A percentile compares a stretch with the other conserved stretches of the same genome.
phyloP scores from a whole-genome alignment of 2,113 vertebrate genomes.

The Alligator sinensis region DNA sequence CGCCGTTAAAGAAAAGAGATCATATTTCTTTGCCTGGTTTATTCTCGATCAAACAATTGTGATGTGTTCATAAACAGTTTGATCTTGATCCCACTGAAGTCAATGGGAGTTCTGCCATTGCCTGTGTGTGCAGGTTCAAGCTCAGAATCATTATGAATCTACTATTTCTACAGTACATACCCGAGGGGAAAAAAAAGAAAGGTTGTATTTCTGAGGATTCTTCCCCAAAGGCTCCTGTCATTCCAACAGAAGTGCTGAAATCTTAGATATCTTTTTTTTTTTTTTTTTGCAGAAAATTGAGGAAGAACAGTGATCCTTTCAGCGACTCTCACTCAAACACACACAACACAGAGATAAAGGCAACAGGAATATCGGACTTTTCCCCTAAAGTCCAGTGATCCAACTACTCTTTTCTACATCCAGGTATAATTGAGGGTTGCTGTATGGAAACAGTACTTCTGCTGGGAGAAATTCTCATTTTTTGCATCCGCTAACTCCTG shows the following conservation, averaged over 20 bases:
- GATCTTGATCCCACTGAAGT: background rate
- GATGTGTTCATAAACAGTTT: background rate
- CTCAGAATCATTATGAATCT: background rate
- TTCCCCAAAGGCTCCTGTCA: background rate
- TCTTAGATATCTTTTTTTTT: background rate
- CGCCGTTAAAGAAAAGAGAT: background rate
- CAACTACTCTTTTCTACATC: background rate
- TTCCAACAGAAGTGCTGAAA: background rate
- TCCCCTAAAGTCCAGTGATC: background rate
- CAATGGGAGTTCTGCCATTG: background rate
- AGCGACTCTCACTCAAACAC: background rate
- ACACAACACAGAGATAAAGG: background rate
- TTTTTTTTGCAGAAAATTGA: background rate
- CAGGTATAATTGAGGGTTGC: background rate
- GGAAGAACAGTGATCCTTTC: background rate
- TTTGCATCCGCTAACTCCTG: background rate
- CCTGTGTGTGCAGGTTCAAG: background rate
- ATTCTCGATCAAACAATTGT: background rate
- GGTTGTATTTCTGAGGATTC: background rate
- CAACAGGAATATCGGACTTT: background rate
- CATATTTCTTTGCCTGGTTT: background rate
- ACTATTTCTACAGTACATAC: background rate
- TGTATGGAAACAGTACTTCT: background rate
- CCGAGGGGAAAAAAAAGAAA: background rate
- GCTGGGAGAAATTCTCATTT: background rate